phyloP scores from a whole-genome alignment of 2,113 vertebrate genomes.

The Tursiops truncatus region DNA sequence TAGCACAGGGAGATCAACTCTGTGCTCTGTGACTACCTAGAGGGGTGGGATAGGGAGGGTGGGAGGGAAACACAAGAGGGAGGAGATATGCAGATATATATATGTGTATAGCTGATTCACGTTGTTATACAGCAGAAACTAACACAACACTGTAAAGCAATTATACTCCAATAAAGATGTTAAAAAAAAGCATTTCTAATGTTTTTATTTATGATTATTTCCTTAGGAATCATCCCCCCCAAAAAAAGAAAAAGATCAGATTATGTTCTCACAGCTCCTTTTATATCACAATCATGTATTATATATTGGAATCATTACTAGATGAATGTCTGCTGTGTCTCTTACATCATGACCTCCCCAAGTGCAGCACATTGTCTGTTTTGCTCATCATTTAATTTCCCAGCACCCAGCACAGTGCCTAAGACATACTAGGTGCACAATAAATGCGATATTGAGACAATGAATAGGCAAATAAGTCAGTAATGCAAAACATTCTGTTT shows the following conservation, averaged over 20 bases:
- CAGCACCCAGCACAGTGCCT: background rate
- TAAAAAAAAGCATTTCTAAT: background rate
- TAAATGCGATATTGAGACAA: background rate
- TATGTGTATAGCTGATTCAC: no score
- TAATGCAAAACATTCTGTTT: background rate
- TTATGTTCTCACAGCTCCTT: background rate
- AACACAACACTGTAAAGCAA: no score
- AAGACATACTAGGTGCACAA: background rate
- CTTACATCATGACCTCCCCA: background rate
- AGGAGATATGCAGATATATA: no score
- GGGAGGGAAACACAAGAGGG: no score
- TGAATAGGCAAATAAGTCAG: background rate
- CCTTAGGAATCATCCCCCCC: background rate
- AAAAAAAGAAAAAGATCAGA: background rate
- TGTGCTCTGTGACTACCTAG: no score
- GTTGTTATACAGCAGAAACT: no score
- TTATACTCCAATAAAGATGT: no score
- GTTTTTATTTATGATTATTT: background rate
- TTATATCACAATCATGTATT: background rate
- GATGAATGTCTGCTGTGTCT: background rate
- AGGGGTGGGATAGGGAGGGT: no score
- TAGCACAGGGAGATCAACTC: no score
- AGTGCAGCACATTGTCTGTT: background rate
- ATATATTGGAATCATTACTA: background rate
- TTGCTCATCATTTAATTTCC: background rate